Base-by-base conservation (phyloP, 2,888 invertebrate genomes). In the Hesperia comma region DNA sequence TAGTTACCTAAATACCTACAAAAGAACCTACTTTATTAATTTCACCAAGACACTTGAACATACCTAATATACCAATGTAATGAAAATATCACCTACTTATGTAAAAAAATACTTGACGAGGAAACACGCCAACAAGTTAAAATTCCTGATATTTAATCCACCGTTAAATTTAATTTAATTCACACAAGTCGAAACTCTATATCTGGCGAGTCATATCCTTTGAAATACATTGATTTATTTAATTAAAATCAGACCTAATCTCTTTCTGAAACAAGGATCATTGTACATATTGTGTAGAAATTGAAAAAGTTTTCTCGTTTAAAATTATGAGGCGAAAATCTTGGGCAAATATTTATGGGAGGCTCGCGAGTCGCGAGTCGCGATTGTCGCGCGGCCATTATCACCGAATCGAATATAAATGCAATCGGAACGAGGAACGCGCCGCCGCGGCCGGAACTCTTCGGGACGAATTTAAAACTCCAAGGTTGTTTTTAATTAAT, bases 221-320 rank as follows among this genome's bases (percentile, higher is more conserved):
- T 41, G 32, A 56, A 61, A 56, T 56, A 19, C 40, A 64, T 58
- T 15, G 78, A 78, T 79, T 79, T 77, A 82, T 86, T 84, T 82
- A 84, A 86, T 86, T 86, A 82, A 85, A 82, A 80, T 80, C 74
- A 74, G 70, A 75, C 81, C 82, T 85, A 85, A 87, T 88, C 85
- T 80, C 72, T 70, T 70, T 69, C 73, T 78, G 77, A 80, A 83
- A 72, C 79, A 75, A 71, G 74, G 73, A 75, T 81, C 79, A 68
- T 46, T 54, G 66, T 53, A 53, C 14, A 83, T 83, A 87, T 88
- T 90, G 85, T 86, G 81, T 82, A 78, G 74, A 85, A 86, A 91
- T 92, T 89, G 90, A 86, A 88, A 90, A 91, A 92, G 77, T 91
- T 92, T 88, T 86, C 88, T 87, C 86, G 87, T 90, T 88, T 85